These are phyloP conservation scores for Pituophis catenifer DNA, from an alignment of 2,113 vertebrate genomes.

Conservation along the genomic window DNA sequence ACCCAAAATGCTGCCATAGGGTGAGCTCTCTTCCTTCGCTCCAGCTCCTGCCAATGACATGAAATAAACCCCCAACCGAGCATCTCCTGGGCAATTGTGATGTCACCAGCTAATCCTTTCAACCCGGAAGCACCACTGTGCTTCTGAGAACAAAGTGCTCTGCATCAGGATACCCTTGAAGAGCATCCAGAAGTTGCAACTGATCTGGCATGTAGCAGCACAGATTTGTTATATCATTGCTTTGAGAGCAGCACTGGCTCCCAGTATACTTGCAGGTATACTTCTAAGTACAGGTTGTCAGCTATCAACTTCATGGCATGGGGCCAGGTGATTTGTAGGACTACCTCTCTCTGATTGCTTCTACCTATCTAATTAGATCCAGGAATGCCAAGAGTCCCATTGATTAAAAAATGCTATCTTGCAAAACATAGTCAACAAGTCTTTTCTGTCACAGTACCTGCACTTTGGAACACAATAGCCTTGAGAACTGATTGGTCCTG, in stretches of 20 bases:
- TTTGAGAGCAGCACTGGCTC: background rate
- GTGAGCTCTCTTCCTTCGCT: background rate
- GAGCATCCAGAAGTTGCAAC: background rate
- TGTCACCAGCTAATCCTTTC: background rate
- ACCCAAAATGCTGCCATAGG: background rate
- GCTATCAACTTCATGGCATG: background rate
- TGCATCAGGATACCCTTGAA: background rate
- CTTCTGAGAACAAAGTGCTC: background rate
- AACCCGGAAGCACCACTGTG: background rate
- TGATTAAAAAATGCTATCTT: background rate
- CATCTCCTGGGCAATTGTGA: background rate
- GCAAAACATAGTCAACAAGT: background rate
- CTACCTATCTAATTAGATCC: background rate
- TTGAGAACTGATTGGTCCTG: background rate
- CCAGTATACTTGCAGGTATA: background rate
- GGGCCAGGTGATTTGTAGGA: background rate
- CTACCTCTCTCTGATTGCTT: background rate
- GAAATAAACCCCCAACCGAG: background rate
- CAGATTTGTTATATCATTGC: background rate
- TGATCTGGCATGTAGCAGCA: background rate
- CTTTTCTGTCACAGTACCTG: background rate
- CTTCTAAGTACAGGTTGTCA: background rate
- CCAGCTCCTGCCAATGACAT: background rate
- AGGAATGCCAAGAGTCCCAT: background rate
- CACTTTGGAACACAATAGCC: background rate